Evolutionary conservation across 2,797 vertebrate species (phyloP).

Genomic region (Coreius guichenoti): DNA sequence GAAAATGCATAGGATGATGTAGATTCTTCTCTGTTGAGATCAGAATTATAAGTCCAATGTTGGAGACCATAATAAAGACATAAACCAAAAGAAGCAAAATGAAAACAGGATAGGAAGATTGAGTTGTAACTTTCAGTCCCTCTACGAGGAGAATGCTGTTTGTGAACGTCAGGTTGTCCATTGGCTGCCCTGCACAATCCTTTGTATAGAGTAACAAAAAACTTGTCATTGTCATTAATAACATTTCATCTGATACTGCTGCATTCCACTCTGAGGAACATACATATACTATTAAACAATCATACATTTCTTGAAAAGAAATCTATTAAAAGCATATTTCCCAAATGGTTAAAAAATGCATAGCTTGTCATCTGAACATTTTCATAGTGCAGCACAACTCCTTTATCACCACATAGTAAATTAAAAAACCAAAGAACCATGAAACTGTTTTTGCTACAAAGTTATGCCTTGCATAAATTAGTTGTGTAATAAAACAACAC

Average conservation of each 20-base stretch:
- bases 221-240: neutral
- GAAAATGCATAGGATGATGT: slow-evolving; percentile 69
- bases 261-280: neutral
- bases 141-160: slow-evolving; percentile 52
- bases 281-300: no score
- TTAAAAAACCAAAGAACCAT: neutral
- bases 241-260: neutral
- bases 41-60: slow-evolving; percentile 54
- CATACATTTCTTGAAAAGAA: no score
- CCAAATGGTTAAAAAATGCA: slow-evolving; percentile 1
- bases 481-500: neutral
- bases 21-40: slow-evolving; percentile 48
- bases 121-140: slow-evolving; percentile 47
- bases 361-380: neutral
- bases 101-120: slow-evolving; percentile 52
- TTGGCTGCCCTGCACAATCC: neutral
- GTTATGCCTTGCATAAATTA: neutral
- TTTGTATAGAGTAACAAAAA: neutral
- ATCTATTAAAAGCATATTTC: neutral
- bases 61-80: slow-evolving; percentile 51
- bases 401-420: neutral
- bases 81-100: slow-evolving; percentile 51
- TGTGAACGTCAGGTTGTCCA: slow-evolving; percentile 56
- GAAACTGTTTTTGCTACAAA: neutral
- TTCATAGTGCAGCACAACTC: neutral